Evolutionary conservation across 2,797 vertebrate genomes (phyloP), one percentile per base, ranked within the genome.

Genomic region (Harpagifer antarcticus): DNA sequence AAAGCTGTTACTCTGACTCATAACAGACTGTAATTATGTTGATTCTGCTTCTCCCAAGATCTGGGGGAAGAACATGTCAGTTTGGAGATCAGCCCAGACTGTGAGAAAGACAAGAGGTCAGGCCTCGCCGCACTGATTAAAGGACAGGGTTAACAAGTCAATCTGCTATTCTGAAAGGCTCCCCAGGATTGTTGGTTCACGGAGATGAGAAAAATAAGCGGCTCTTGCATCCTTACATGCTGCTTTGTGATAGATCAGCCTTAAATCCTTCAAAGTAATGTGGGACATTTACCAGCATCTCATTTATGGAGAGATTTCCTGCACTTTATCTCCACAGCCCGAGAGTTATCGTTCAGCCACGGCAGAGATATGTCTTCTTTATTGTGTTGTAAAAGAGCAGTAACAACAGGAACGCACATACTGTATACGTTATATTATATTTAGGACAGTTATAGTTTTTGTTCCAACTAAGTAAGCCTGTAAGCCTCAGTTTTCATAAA

Each of bases 21-120:
- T 66, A 83, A 82, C 66, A 77, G 67, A 82, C 54, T 68, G 19
- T 83, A 86, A 85, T 78, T 86, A 79, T 50, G 55, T 40, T 67
- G 62, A 59, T 57, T 64, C 33, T 68, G 58, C 27, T 64, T 71
- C 40, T 47, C 80, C 58, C 61, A 55, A 78, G 76, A 73, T 77
- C 60, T 55, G 37, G 19, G 15, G 10, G 13, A 60, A 66, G 64
- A 40, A 73, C 54, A 57, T 31, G 65, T 57, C 64, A 63, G 52
- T 67, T 72, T 42, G 57, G 72, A 79, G 60, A 72, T 86, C 72
- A 54, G 19, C 42, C 31, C 48, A 63, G 58, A 65, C 47, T 54
- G 63, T 40, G 70, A 43, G 6, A 43, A 48, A 74, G 63, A 78
- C 50, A 49, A 6, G 68, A 73, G 81, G 79, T 81, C 55, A 64